A percentile compares a stretch with the other conserved stretches of the same genome.
Evolutionary conservation across 2,888 invertebrate species (phyloP).

Genomic region (Ormyrus rosae): DNA sequence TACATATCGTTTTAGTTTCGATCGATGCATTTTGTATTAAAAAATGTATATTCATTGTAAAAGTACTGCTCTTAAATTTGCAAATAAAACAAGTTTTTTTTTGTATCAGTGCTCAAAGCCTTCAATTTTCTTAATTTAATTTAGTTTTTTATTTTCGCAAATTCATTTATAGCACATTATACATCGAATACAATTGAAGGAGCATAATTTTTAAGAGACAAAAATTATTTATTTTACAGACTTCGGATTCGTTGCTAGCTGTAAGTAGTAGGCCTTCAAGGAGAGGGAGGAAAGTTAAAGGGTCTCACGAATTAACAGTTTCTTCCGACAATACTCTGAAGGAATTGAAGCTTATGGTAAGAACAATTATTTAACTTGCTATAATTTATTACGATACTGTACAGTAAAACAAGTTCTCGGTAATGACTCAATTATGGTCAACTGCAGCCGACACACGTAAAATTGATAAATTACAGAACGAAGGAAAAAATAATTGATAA

Average conservation of each 20-base stretch:
- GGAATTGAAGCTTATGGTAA: constrained; percentile 57
- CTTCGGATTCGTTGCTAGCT: constrained; percentile 3
- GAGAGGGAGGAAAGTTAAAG: constrained; percentile 57
- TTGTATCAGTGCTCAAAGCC: too few relatives aligned
- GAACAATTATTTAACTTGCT: neutral
- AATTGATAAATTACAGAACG: too few relatives aligned
- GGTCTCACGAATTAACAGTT: constrained; percentile 56
- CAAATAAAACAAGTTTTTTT: too few relatives aligned
- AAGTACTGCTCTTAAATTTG: too few relatives aligned
- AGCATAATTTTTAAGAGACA: too few relatives aligned
- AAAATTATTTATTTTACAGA: neutral
- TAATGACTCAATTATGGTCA: neutral
- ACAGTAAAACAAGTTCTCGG: neutral
- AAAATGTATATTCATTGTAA: too few relatives aligned
- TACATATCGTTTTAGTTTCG: too few relatives aligned
- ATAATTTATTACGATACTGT: neutral
- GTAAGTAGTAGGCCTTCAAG: constrained; percentile 45
- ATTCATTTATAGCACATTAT: too few relatives aligned
- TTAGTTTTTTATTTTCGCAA: too few relatives aligned
- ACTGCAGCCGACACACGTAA: neutral
- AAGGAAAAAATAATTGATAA: too few relatives aligned
- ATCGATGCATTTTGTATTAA: too few relatives aligned
- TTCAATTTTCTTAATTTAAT: neutral
- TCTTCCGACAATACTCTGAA: constrained; percentile 56
- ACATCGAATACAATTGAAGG: too few relatives aligned